These are phyloP conservation scores for Polymixis lichenea DNA, from an alignment of 2,888 invertebrate genomes.

Conservation along the genomic window DNA sequence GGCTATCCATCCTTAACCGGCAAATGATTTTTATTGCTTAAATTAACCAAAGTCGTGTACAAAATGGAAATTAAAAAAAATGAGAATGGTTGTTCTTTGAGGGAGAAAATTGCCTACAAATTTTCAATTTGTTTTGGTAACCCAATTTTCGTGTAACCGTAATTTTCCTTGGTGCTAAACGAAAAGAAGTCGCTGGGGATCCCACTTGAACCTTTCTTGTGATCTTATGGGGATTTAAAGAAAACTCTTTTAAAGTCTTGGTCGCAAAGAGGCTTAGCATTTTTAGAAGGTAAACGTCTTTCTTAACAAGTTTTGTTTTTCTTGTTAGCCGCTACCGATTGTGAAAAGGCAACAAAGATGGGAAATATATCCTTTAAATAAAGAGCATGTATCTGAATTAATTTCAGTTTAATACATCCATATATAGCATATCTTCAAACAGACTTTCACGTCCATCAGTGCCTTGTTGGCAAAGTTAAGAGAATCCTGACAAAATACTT, in stretches of 20 bases:
- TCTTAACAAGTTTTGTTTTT: conserved; percentile 56
- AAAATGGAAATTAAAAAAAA: conserved; percentile 63
- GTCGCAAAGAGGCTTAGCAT: conserved; percentile 54
- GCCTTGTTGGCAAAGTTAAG: not conserved
- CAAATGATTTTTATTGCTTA: conserved; percentile 47
- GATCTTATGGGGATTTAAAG: conserved; percentile 64
- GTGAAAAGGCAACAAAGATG: not conserved
- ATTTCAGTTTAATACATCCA: not conserved
- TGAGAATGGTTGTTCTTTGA: conserved; percentile 79
- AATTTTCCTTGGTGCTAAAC: conserved; percentile 83
- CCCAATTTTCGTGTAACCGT: conserved; percentile 83
- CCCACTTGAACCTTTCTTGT: conserved; percentile 74
- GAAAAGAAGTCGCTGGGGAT: conserved; percentile 79
- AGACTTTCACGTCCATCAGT: not conserved
- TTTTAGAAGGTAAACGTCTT: conserved; percentile 42
- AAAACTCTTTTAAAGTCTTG: conserved; percentile 63
- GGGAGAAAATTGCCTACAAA: conserved; percentile 86
- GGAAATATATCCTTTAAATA: not conserved
- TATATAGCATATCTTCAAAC: not conserved
- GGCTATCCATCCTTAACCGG: conserved; percentile 8
- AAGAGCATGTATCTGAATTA: not conserved
- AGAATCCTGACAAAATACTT: not conserved
- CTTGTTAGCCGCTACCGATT: conserved; percentile 33
- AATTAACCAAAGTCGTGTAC: conserved; percentile 55
- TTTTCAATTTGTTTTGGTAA: conserved; percentile 87